Conservation (phyloP, 1,140 invertebrate genomes). For the Anadara kagoshimensis region DNA sequence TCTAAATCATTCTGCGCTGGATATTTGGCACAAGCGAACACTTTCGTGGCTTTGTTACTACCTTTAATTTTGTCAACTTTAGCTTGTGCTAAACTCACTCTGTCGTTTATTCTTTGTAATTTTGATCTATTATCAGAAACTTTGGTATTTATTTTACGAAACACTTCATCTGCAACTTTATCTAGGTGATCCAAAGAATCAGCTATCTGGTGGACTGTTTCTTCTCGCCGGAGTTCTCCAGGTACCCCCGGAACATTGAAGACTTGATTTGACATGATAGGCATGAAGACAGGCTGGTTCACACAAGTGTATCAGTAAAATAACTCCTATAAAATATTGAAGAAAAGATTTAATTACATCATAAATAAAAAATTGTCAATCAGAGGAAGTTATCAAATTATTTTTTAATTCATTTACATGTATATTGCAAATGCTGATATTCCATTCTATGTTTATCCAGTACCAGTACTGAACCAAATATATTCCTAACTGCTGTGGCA, state of each 20-base stretch:
- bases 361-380: too few species aligned
- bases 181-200: slow-evolving; percentile 87
- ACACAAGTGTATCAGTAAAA: neutral
- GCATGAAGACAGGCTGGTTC: slow-evolving; percentile 31
- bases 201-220: slow-evolving; percentile 90
- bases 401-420: too few species aligned
- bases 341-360: too few species aligned
- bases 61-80: slow-evolving; percentile 83
- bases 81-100: slow-evolving; percentile 77
- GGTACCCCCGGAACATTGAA: slow-evolving; percentile 73
- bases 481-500: too few species aligned
- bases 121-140: slow-evolving; percentile 81
- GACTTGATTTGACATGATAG: slow-evolving; percentile 64
- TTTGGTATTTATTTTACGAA: slow-evolving; percentile 82
- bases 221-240: slow-evolving; percentile 78
- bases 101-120: slow-evolving; percentile 76
- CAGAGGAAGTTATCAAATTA: too few species aligned
- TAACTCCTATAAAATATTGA: too few species aligned
- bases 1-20: slow-evolving; percentile 79
- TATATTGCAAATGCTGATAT: too few species aligned
- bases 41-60: slow-evolving; percentile 88
- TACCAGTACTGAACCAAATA: too few species aligned
- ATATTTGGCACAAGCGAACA: slow-evolving; percentile 91
- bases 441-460: too few species aligned
- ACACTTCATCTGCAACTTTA: slow-evolving; percentile 86